Conservation (phyloP, 2,797 vertebrate species). For the Eremophila alpestris region DNA sequence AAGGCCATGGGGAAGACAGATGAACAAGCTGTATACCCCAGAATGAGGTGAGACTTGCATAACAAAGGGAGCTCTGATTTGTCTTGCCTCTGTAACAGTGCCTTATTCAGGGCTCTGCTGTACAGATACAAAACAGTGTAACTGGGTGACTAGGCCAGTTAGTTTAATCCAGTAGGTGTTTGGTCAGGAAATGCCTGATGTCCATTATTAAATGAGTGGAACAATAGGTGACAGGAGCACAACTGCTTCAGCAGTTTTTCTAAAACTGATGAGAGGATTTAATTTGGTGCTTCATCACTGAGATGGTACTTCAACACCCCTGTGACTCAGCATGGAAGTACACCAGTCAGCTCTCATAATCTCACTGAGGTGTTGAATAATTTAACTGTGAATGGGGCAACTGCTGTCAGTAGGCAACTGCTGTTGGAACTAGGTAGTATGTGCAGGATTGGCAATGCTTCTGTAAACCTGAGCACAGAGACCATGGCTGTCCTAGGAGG, state of each 20-base stretch:
- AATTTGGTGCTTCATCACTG: not conserved
- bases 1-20: not conserved
- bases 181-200: not conserved
- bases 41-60: not conserved
- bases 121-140: not conserved
- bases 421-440: not conserved
- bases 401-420: not conserved
- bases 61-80: not conserved
- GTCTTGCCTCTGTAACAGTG: not conserved
- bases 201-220: not conserved
- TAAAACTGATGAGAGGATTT: slow-evolving; percentile 12
- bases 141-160: not conserved
- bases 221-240: not conserved
- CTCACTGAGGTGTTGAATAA: slow-evolving; percentile 22
- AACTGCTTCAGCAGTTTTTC: not conserved
- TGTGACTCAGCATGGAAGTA: slow-evolving; percentile 33
- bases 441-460: not conserved
- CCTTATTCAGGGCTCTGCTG: not conserved
- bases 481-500: not conserved
- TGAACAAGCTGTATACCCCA: not conserved
- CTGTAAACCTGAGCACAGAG: not conserved
- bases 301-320: slow-evolving; percentile 22
- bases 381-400: not conserved
- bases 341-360: not conserved
- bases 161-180: not conserved